These are phyloP conservation scores for Elmis aenea DNA, from an alignment of 2,888 invertebrate species.

Conservation along the genomic window DNA sequence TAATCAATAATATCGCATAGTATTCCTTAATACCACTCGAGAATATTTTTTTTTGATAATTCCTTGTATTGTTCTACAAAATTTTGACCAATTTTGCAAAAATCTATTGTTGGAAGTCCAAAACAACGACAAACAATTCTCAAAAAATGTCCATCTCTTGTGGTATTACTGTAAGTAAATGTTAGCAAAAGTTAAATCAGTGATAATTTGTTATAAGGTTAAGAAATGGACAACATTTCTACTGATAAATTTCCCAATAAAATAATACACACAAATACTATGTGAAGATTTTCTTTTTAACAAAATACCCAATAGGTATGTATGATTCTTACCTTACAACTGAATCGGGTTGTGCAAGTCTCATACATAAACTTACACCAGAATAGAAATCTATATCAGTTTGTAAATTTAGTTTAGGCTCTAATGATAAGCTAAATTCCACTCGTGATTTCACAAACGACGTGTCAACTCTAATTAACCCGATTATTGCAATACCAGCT, in stretches of 20 bases:
- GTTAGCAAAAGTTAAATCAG: no score
- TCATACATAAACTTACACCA: constrained; percentile 70
- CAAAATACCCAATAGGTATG: not conserved
- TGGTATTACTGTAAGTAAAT: no score
- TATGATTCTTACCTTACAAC: constrained; percentile 51
- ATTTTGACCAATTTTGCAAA: no score
- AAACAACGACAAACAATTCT: no score
- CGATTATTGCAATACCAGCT: constrained; percentile 63
- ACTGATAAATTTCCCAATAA: not conserved
- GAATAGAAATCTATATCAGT: constrained; percentile 75
- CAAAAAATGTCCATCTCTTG: no score
- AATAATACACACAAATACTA: constrained; percentile 1
- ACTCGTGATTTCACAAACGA: constrained; percentile 62
- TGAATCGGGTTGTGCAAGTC: constrained; percentile 65
- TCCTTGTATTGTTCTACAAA: no score
- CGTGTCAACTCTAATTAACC: constrained; percentile 58
- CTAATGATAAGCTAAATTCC: constrained; percentile 60
- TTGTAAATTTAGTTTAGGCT: constrained; percentile 64
- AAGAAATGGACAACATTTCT: no score
- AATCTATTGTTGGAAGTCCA: no score
- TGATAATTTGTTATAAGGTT: no score
- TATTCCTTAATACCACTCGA: no score
- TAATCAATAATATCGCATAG: no score
- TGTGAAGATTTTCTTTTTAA: constrained; percentile 3
- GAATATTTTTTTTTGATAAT: no score